Evolutionary conservation across 2,797 vertebrate species (phyloP).

Genomic region (Nyctalus aviator): DNA sequence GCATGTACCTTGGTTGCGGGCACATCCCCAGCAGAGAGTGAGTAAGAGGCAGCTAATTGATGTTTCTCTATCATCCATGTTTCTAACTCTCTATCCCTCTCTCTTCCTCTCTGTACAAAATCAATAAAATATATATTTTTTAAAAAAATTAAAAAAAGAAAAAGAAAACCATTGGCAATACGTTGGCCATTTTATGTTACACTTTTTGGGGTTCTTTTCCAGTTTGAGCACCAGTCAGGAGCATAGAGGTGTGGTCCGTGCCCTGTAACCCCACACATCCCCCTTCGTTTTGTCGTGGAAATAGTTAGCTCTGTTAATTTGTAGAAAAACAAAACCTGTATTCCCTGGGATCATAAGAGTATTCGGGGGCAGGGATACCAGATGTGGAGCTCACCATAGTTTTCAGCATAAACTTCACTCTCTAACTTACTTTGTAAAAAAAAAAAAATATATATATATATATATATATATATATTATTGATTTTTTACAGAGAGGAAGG

Average conservation of each 20-base stretch:
- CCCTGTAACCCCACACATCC: background rate
- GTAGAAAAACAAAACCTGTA: background rate
- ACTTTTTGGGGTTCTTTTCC: conserved; percentile 49
- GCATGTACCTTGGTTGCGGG: too few relatives aligned
- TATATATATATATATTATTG: too few relatives aligned
- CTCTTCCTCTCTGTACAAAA: too few relatives aligned
- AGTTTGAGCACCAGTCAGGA: conserved; percentile 46
- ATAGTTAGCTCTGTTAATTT: background rate
- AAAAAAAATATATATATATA: too few relatives aligned
- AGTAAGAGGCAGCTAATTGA: too few relatives aligned
- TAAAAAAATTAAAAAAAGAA: too few relatives aligned
- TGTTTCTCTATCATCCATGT: too few relatives aligned
- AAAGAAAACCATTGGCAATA: background rate
- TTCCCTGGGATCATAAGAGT: background rate
- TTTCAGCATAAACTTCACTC: background rate
- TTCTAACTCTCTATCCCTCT: too few relatives aligned
- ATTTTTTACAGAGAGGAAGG: too few relatives aligned
- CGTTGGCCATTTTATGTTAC: too few relatives aligned
- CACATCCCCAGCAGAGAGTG: too few relatives aligned
- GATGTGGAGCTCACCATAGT: background rate
- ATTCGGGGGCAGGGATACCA: background rate
- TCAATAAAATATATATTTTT: too few relatives aligned
- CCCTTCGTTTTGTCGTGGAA: background rate
- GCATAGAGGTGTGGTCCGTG: background rate
- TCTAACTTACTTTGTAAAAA: background rate